Evolutionary conservation across 2,888 invertebrate species (phyloP), one percentile per base, ranked within the genome.

Genomic region (Clepsis dumicolana): DNA sequence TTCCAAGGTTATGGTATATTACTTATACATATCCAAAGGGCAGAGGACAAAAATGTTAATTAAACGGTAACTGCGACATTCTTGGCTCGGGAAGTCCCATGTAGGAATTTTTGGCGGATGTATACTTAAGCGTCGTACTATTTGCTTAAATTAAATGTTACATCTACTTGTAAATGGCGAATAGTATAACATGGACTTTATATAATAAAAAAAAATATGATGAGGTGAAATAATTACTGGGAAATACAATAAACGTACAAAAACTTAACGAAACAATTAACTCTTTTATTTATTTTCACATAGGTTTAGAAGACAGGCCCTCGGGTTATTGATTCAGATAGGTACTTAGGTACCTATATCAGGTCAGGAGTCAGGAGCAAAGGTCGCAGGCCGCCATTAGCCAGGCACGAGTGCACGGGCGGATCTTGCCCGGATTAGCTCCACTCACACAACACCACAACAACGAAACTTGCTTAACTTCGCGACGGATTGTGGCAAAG

Each of bases 381-480:
- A 63, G 63, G 53, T 54, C 62, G 62, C 52, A 35, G 25, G 54
- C 12, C 52, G n/a, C 35, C 52, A 63, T 63, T 41, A 64, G 44
- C n/a, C 29, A n/a, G 44, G 54, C 64, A 41, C 54, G 54, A 53
- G 63, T 41, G 16, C 27, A 21, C 16, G 8, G 18, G n/a, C 38
- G 32, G 35, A 48, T 48, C 48, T 48, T 27, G 21, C 35, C 4
- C 35, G 38, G 57, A 50, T 57, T 38, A 50, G 57, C 57, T 57
- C 8, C 48, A 35, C 64, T 59, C 57, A 21, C 62, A 53, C 64
- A 65, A 50, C 57, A 48, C 57, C 32, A 21, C 32, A 38, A 53
- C 38, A 59, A 53, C 60, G 57, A 54, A 66, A 66, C 60, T 61
- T 59, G 59, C 56, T 35, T 35, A 54, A 61, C 44, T 66, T 66